These are phyloP conservation scores for Rotaria macrura DNA, from an alignment of 2,888 invertebrate genomes.

Conservation along the genomic window DNA sequence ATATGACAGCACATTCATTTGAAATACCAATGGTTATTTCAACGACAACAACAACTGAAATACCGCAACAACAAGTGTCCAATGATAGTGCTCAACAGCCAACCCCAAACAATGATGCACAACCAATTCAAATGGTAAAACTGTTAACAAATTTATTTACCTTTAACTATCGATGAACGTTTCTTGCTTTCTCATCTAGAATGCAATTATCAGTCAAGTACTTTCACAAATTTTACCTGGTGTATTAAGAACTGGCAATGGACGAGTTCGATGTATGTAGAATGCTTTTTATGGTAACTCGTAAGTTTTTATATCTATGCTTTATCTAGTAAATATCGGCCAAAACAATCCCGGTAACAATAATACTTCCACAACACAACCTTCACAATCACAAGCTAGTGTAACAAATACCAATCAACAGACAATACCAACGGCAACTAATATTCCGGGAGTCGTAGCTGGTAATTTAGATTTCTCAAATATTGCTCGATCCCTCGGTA, in stretches of 20 bases:
- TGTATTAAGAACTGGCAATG: conserved; percentile 2
- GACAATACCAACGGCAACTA: not conserved
- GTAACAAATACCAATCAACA: not conserved
- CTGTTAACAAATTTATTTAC: no score
- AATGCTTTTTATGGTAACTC: not conserved
- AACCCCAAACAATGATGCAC: not conserved
- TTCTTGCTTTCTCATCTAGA: not conserved
- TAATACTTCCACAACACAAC: not conserved
- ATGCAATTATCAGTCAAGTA: not conserved
- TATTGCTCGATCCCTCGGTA: not conserved
- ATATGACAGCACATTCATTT: not conserved
- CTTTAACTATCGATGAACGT: no score
- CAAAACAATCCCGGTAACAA: not conserved
- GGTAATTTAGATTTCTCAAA: not conserved
- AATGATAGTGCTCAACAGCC: not conserved
- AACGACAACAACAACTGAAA: not conserved
- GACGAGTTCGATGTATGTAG: not conserved
- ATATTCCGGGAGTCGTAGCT: not conserved
- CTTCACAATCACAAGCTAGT: not conserved
- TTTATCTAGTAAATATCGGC: not conserved
- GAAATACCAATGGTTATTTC: conserved; percentile 19
- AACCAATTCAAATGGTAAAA: conserved; percentile 4
- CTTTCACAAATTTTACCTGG: conserved; percentile 21
- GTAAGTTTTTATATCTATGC: no score
- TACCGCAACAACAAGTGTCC: not conserved